Evolutionary conservation across 2,888 invertebrate species (phyloP), one percentile per base, ranked within the genome.

Genomic region (Drosophila lacicola): DNA sequence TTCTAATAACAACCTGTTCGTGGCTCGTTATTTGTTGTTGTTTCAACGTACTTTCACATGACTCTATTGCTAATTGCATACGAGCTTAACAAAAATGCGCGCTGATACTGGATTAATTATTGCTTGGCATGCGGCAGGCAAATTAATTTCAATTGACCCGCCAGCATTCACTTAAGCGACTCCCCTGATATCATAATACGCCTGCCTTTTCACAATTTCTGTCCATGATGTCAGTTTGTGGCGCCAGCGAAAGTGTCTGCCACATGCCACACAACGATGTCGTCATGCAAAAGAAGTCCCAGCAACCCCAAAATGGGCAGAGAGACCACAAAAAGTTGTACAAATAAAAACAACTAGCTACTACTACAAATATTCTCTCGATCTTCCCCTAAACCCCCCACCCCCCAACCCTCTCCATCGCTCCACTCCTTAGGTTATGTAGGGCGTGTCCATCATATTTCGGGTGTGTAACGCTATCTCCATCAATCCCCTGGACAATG

Each of bases 81-180:
- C 8, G 41, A 11, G n/a, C 36, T 50, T 46, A 45, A 6, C 4
- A 14, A 14, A 17, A 36, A 9, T 17, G 51, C 1, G 11, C 9
- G 34, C 37, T 13, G 49, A 57, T 19, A 50, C 4, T 13, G 4
- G 44, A 8, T 74, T 74, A 74, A 8, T 74, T 74, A 74, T 78
- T 74, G 55, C 17, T 34, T 74, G 69, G 62, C 75, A 74, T 74
- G 74, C 37, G 53, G 42, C 55, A 45, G 17, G 44, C 58, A 49
- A 74, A 79, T 79, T 63, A 60, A 57, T 49, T 55, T 57, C 56
- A 60, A 49, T 45, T 14, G 6, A n/a, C 36, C 39, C 29, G 6
- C 6, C 25, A 17, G 8, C 29, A 29, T 29, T 29, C 8, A n/a
- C 37, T 34, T 45, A 29, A 9, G n/a, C n/a, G 19, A 14, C 29